Conservation (phyloP, 2,113 vertebrate species). For the Hiodon alosoides region DNA sequence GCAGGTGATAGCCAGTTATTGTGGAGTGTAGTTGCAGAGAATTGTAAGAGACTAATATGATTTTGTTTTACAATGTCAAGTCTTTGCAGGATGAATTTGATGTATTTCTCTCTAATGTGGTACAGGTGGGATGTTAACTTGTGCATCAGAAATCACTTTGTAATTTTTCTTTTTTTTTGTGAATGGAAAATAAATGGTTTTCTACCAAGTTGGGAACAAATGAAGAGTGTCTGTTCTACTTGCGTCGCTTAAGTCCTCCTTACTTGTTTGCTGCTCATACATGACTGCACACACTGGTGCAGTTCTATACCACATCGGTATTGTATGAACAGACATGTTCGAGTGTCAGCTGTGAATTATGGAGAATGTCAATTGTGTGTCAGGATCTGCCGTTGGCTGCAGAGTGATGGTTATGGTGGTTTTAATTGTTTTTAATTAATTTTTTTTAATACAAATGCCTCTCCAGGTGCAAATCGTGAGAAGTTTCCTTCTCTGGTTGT, state of each 20-base stretch:
- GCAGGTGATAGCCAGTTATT: slow-evolving; percentile 29
- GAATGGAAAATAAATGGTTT: slow-evolving; percentile 30
- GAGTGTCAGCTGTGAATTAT: no score
- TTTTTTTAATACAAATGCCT: not conserved
- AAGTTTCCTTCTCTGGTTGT: no score
- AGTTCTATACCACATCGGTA: no score
- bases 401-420: no score
- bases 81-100: slow-evolving; percentile 45
- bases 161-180: slow-evolving; percentile 39
- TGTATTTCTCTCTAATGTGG: slow-evolving; percentile 53
- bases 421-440: no score
- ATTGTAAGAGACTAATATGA: slow-evolving; percentile 43
- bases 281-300: no score
- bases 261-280: no score
- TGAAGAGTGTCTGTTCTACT: not conserved
- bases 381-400: no score
- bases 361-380: no score
- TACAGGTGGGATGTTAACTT: slow-evolving; percentile 54
- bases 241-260: not conserved
- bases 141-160: slow-evolving; percentile 51
- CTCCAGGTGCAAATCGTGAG: slow-evolving; percentile 76
- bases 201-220: slow-evolving; percentile 26
- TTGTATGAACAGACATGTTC: no score
- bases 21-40: slow-evolving; percentile 33
- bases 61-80: slow-evolving; percentile 44